Percentiles rank a stretch among this genome's conserved stretches.
Conservation (phyloP, 2,113 vertebrate species). For the Henicopernis longicauda region DNA sequence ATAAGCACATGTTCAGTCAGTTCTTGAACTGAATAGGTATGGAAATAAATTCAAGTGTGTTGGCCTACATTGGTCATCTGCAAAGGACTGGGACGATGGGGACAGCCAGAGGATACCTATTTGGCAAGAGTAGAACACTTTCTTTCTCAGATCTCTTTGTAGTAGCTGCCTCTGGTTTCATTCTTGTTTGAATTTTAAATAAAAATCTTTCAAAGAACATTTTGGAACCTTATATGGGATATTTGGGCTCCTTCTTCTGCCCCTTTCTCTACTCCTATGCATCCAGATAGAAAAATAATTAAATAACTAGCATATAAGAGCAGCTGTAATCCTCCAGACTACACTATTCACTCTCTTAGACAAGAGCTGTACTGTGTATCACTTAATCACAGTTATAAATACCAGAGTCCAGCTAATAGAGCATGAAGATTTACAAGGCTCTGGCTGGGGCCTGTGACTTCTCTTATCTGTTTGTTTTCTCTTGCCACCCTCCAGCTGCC, state of each 20-base stretch:
- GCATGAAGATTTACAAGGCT: neutral
- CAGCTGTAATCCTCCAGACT: neutral
- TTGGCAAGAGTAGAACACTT: neutral
- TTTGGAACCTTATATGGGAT: neutral
- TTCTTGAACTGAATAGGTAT: neutral
- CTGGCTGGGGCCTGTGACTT: neutral
- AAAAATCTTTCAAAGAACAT: neutral
- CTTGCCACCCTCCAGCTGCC: constrained; percentile 40
- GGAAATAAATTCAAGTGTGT: neutral
- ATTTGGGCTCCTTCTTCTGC: neutral
- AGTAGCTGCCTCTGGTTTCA: neutral
- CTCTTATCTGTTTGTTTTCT: constrained; percentile 33
- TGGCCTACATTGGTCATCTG: neutral
- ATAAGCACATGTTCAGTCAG: neutral
- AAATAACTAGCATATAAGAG: neutral
- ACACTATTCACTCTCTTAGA: neutral
- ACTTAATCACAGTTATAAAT: constrained; percentile 8
- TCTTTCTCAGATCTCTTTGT: neutral
- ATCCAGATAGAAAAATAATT: neutral
- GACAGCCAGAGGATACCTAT: neutral
- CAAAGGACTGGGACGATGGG: neutral
- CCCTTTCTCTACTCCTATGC: neutral
- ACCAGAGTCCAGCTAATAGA: neutral
- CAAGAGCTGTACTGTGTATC: neutral
- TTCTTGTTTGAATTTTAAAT: neutral